These are phyloP conservation scores for Bubo blakistoni DNA, from an alignment of 2,113 vertebrate species.

Conservation along the genomic window DNA sequence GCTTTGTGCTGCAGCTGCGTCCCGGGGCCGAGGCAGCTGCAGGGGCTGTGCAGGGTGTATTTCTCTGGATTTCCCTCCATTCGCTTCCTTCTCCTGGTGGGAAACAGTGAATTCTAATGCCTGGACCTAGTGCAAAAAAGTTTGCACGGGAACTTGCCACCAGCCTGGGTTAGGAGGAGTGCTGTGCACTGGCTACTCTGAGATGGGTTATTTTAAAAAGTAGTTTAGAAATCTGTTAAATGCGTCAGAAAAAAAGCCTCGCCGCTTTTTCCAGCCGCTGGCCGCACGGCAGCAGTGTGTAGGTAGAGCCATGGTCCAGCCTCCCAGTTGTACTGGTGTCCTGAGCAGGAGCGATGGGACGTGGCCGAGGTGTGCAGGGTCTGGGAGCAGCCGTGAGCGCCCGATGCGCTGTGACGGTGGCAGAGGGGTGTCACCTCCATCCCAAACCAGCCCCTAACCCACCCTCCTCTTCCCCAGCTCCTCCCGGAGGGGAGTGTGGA, in stretches of 20 bases:
- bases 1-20: background rate
- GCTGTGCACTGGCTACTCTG: accelerated
- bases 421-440: background rate
- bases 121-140: accelerated
- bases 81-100: background rate
- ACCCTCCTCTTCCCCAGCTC: background rate
- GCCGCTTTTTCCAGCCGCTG: background rate
- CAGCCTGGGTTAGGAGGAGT: background rate
- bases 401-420: accelerated
- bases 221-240: background rate
- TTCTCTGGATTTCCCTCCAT: background rate
- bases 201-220: background rate
- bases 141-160: accelerated
- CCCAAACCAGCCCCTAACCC: background rate
- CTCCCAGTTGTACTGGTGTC: background rate
- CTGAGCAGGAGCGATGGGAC: background rate
- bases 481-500: accelerated
- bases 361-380: accelerated
- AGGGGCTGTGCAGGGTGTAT: background rate
- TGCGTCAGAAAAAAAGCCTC: accelerated
- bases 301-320: background rate
- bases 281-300: accelerated
- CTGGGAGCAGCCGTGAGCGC: background rate
- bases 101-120: accelerated
- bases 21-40: background rate